phyloP scores from a whole-genome alignment of 1,140 invertebrate genomes.

The Tetramorium simillimum region DNA sequence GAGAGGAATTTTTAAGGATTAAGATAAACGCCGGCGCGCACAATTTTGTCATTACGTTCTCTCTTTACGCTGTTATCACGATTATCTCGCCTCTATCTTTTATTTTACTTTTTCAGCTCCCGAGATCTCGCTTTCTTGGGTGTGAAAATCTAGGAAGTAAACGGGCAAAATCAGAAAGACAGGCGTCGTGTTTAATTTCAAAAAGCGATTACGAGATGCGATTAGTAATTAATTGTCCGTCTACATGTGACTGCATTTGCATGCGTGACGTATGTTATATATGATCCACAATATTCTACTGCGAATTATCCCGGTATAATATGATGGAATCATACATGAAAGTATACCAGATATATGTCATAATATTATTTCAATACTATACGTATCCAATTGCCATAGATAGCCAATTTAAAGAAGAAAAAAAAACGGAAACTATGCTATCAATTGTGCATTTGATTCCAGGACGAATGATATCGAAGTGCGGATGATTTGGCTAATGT shows the following conservation, averaged over 20 bases:
- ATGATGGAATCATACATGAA: neutral
- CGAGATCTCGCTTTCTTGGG: neutral
- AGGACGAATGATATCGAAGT: neutral
- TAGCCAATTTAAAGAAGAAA: neutral
- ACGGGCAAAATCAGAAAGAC: constrained; percentile 40
- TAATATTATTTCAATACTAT: neutral
- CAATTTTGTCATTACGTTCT: neutral
- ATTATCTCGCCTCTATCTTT: neutral
- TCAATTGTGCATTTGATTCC: neutral
- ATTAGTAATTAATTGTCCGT: constrained; percentile 50
- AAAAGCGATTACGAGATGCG: constrained; percentile 45
- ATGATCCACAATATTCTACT: neutral
- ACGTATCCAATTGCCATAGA: neutral
- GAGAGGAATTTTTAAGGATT: neutral
- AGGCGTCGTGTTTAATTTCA: constrained; percentile 65
- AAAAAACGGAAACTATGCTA: neutral
- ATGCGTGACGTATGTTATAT: neutral
- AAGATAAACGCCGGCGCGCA: neutral
- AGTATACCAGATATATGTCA: too few species aligned
- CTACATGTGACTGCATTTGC: constrained; percentile 6
- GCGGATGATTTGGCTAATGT: neutral
- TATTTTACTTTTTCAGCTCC: neutral
- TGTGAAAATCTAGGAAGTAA: too few species aligned
- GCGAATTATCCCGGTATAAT: neutral
- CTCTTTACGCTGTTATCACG: neutral